Conservation (phyloP, 1,140 invertebrate species). For the Macrobrachium rosenbergii region DNA sequence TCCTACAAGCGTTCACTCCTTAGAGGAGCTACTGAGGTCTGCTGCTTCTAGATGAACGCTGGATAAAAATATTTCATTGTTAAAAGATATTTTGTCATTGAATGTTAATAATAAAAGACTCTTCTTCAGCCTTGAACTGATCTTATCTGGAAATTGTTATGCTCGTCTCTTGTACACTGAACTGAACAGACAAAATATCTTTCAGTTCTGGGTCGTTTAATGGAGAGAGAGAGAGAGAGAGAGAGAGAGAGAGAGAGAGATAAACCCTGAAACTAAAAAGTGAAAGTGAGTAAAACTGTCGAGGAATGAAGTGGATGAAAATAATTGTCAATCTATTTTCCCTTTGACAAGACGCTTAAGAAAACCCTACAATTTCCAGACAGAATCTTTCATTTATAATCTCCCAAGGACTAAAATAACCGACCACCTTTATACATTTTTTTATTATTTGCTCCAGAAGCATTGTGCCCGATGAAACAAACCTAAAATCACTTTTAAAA, state of each 20-base stretch:
- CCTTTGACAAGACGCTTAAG: background rate
- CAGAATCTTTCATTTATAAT: too few species aligned
- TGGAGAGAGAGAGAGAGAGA: slow-evolving; percentile 39
- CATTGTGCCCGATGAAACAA: too few species aligned
- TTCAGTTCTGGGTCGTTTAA: background rate
- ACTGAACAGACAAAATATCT: too few species aligned
- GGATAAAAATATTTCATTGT: background rate
- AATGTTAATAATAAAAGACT: too few species aligned
- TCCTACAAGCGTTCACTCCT: background rate
- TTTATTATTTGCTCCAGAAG: too few species aligned
- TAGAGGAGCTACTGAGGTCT: background rate
- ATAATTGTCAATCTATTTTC: background rate
- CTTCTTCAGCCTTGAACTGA: too few species aligned
- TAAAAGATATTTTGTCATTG: too few species aligned
- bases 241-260: slow-evolving; percentile 41
- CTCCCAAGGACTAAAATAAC: too few species aligned
- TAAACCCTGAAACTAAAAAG: slow-evolving; percentile 19
- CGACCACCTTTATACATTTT: too few species aligned
- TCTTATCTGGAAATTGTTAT: background rate
- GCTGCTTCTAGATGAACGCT: background rate
- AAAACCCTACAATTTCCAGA: background rate
- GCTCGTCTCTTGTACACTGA: too few species aligned
- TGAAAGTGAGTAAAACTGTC: slow-evolving; percentile 17
- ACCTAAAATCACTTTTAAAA: too few species aligned
- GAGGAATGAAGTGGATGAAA: background rate